Percentiles rank a stretch among this genome's conserved stretches.
Evolutionary conservation across 2,888 invertebrate species (phyloP).

Genomic region (Plebejus melissa): DNA sequence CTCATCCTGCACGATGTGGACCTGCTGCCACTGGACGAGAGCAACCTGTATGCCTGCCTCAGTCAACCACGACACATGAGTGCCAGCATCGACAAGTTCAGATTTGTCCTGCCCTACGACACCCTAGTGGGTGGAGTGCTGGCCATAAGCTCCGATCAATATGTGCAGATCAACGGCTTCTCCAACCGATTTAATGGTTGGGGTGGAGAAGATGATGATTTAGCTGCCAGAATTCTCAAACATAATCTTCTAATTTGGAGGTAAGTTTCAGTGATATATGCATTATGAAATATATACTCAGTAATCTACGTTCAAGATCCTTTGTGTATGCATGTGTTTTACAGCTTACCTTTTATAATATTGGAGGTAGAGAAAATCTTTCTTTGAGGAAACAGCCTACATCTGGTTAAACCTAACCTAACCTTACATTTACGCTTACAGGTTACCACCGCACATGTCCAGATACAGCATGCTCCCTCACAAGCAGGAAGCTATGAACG

Average conservation of each 20-base stretch:
- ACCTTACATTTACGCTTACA: conserved; percentile 36
- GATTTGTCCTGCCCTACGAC: conserved; percentile 49
- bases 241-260: conserved; percentile 51
- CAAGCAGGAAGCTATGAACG: conserved; percentile 50
- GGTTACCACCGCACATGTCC: conserved; percentile 57
- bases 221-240: conserved; percentile 47
- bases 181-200: conserved; percentile 65
- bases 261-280: conserved; percentile 39
- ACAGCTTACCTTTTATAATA: neutral
- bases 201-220: conserved; percentile 74
- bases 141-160: conserved; percentile 58
- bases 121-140: conserved; percentile 62
- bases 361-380: too few species aligned
- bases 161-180: conserved; percentile 55
- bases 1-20: conserved; percentile 95
- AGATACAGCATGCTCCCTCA: conserved; percentile 68
- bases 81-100: conserved; percentile 89
- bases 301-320: too few species aligned
- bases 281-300: neutral
- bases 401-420: neutral
- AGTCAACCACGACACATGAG: conserved; percentile 92
- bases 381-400: too few species aligned
- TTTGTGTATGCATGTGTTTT: neutral
- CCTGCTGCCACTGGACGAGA: conserved; percentile 87
- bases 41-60: conserved; percentile 91